Conservation (phyloP, 2,113 vertebrate species). For the rabbit (Oryctolagus cuniculus) region DNA sequence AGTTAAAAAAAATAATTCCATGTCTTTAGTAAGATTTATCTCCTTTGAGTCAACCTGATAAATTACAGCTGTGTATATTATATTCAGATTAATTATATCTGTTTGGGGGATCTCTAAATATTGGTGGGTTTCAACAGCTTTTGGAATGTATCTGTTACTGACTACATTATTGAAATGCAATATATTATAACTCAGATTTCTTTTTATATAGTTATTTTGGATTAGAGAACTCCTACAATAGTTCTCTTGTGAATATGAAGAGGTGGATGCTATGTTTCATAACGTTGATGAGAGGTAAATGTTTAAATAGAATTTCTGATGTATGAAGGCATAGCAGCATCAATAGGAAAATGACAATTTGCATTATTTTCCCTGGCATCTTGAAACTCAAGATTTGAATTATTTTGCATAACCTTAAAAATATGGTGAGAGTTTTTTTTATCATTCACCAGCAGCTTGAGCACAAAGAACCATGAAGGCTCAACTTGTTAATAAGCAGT, state of each 20-base stretch:
- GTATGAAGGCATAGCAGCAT: not conserved
- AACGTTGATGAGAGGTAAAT: not conserved
- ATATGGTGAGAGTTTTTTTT: not conserved
- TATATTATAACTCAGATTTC: no score
- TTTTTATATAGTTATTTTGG: not conserved
- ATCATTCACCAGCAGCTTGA: not conserved
- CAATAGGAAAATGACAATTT: not conserved
- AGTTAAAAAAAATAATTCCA: no score
- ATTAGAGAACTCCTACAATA: not conserved
- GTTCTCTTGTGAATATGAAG: not conserved
- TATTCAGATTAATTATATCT: no score
- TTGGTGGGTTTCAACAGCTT: no score
- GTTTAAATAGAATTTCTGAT: not conserved
- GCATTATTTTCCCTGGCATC: not conserved
- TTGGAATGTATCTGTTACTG: no score
- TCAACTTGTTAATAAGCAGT: not conserved
- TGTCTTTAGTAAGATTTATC: no score
- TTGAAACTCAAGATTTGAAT: not conserved
- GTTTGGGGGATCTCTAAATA: no score
- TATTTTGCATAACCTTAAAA: not conserved
- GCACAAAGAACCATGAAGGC: not conserved
- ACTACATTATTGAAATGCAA: no score
- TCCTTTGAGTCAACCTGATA: no score
- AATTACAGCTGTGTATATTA: no score
- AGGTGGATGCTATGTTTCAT: not conserved